Evolutionary conservation across 2,113 vertebrate species (phyloP).

Genomic region (Saccopteryx leptura): DNA sequence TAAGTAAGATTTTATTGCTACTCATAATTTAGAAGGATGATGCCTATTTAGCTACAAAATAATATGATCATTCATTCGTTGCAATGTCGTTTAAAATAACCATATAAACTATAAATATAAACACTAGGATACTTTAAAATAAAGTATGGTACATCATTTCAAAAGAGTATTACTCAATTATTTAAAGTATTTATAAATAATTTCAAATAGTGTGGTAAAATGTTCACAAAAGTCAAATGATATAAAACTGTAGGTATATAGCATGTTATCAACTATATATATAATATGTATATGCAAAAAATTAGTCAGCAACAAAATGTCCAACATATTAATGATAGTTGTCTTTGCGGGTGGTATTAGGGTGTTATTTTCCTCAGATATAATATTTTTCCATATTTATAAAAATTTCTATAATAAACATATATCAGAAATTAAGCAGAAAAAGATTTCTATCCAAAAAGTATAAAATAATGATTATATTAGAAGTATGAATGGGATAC

Average conservation of each 20-base stretch:
- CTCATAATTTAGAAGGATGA: neutral
- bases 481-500: neutral
- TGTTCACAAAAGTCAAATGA: slow-evolving; percentile 21
- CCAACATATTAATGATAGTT: neutral
- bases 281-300: neutral
- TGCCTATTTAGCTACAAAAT: neutral
- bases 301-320: neutral
- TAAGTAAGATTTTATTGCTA: slow-evolving; percentile 6
- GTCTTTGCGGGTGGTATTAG: neutral
- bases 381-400: slow-evolving; percentile 8
- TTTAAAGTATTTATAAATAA: slow-evolving; percentile 31
- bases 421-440: slow-evolving; percentile 13
- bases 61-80: slow-evolving; percentile 12
- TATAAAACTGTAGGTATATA: neutral
- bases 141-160: neutral
- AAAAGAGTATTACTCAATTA: neutral
- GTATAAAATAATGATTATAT: neutral
- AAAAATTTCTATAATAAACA: slow-evolving; percentile 21
- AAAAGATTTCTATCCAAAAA: neutral
- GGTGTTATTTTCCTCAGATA: slow-evolving; percentile 32
- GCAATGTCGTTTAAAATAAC: slow-evolving; percentile 42
- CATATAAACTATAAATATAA: slow-evolving; percentile 51
- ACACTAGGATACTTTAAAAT: slow-evolving; percentile 35
- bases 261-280: neutral
- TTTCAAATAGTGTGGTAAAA: slow-evolving; percentile 39